Evolutionary conservation across 2,888 invertebrate species (phyloP), one percentile per base, ranked within the genome.

Genomic region (Saturnia japonica): DNA sequence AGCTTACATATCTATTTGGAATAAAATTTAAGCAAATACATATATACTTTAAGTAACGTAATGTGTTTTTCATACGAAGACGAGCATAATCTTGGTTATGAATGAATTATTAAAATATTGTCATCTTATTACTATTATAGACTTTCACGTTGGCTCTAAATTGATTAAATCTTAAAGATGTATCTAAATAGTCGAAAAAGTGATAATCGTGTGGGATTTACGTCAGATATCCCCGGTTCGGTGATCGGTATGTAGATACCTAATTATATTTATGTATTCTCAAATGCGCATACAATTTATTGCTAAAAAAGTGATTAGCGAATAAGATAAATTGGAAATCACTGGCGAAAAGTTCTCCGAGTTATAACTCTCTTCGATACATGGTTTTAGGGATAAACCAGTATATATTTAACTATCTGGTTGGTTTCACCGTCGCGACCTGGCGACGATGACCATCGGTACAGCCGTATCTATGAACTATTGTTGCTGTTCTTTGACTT

Each of bases 101-200:
- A 14, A 60, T 60, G 60, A 60, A 60, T 60, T 60, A 60, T 60
- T 57, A 60, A 25, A 25, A 4, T 25, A n/a, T 60, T 60, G 28
- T 1, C 25, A 60, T 60, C 28, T 16, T 28, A 60, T 60, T 60
- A 60, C 28, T n/a, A n/a, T n/a, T 60, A n/a, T 6, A 60, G 1
- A 19, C 1, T 60, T 60, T 25, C 16, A 25, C 28, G 8, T 28
- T 28, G n/a, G 22, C 11, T 57, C 11, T 7, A 11, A 57, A 14
- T 51, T 14, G 4, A 51, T 51, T 9, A 3, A 42, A 4, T 42
- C 42, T 42, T 42, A 42, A 42, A 9, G 42, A 42, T 42, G n/a
- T n/a, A n/a, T n/a, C n/a, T n/a, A n/a, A n/a, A n/a, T n/a, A n/a
- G n/a, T n/a, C n/a, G n/a, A n/a, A n/a, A n/a, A n/a, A n/a, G n/a